Base-by-base conservation (phyloP, 2,113 vertebrate genomes). In the Rhombomys opimus region DNA sequence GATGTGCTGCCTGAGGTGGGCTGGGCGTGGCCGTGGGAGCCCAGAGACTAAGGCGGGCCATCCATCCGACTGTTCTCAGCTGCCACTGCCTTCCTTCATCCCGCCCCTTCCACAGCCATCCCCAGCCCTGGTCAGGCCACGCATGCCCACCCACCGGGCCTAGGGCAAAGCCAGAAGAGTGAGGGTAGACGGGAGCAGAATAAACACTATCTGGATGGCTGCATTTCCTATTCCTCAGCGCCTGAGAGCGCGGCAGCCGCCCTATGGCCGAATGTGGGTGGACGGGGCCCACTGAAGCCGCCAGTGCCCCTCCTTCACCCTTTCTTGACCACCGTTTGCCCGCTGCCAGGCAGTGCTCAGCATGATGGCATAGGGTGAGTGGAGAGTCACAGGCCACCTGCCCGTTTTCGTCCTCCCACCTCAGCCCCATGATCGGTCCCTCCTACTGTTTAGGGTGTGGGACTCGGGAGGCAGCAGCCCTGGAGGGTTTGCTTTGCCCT, bases 151-250 rank as follows among this genome's bases (percentile, higher is more conserved):
- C 50, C 70, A 38, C 52, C n/a, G 3, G 30, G 70, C 87, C 86
- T 52, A 77, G 72, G 88, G 84, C 59, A 38, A 90, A 76, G 84
- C 92, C 3, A 2, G 82, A 77, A 65, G 93, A 78, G 72, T 63
- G 46, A n/a, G 82, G 92, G 38, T 27, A 23, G 81, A 67, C 32
- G 54, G 87, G 89, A 77, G 80, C 68, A 20, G 95, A 97, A 90
- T 14, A 95, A 98, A 98, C 98, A 97, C 98, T 98, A 97, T 97
- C 97, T 96, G 41, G 96, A 96, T 82, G 94, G 97, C 97, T 96
- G 96, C 91, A 94, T 92, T 95, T 88, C 98, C 97, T 95, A 88
- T 99, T 98, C 98, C 98, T 98, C 98, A 98, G 97, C 97, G 95
- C 97, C 96, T 78, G 18, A 89, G 96, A 95, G 63, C 68, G 2